phyloP scores from a whole-genome alignment of 2,888 invertebrate genomes.

The Dryocosmus kuriphilus region DNA sequence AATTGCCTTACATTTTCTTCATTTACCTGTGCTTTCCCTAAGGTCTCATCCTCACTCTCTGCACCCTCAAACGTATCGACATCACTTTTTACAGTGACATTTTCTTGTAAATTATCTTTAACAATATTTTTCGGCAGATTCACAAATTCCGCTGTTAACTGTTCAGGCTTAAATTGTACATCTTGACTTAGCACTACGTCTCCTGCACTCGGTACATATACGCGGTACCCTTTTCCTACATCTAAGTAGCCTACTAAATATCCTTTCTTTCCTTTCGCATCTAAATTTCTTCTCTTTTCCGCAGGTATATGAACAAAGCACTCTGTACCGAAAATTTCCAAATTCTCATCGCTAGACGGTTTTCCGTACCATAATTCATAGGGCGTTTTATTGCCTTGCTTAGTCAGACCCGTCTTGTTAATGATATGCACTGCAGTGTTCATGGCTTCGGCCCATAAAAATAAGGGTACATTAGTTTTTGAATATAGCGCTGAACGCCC shows the following conservation, averaged over 20 bases:
- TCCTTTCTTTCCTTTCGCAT: slow-evolving; percentile 57
- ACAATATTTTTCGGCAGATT: no score
- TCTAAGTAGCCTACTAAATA: slow-evolving; percentile 3
- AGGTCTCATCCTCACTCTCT: no score
- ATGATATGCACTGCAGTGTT: no score
- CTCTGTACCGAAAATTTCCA: slow-evolving; percentile 6
- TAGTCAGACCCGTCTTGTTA: not conserved
- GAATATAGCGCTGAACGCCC: no score
- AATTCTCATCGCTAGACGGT: not conserved
- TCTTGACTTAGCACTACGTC: no score
- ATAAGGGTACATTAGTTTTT: no score
- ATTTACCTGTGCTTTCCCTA: not conserved
- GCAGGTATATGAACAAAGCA: slow-evolving; percentile 53
- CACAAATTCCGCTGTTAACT: no score
- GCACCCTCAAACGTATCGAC: no score
- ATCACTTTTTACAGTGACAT: no score
- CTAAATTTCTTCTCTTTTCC: slow-evolving; percentile 57
- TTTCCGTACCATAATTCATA: not conserved
- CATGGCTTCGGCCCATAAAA: no score
- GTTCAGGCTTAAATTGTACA: no score
- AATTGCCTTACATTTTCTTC: not conserved
- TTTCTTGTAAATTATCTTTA: no score
- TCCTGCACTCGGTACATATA: not conserved
- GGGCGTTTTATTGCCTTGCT: not conserved
- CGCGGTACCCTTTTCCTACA: not conserved